Conservation (phyloP, 2,797 vertebrate species). For the Alfaro cultratus region DNA sequence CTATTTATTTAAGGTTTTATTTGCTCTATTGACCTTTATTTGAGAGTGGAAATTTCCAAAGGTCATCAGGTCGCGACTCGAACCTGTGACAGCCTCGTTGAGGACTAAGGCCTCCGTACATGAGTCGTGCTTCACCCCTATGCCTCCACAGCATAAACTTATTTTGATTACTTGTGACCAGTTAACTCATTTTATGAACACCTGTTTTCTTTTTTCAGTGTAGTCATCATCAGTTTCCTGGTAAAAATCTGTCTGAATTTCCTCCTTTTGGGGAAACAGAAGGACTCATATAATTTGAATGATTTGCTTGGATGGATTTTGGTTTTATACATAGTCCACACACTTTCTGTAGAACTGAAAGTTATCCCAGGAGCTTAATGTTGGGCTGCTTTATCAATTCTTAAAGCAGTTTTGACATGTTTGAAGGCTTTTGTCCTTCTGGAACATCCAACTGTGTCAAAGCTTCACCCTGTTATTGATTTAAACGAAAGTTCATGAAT, state of each 20-base stretch:
- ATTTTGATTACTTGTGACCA: too few species aligned
- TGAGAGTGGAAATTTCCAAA: too few species aligned
- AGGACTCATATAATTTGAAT: not conserved
- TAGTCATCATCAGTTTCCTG: not conserved
- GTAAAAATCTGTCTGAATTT: not conserved
- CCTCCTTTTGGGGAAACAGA: not conserved
- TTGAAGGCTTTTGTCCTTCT: not conserved
- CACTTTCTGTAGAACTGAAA: not conserved
- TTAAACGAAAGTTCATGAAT: not conserved
- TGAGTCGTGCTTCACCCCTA: too few species aligned
- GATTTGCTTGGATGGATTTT: not conserved
- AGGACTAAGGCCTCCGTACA: too few species aligned
- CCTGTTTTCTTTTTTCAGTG: not conserved
- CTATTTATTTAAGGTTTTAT: too few species aligned
- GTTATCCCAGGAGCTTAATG: not conserved
- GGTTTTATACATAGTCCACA: not conserved
- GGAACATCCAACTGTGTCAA: not conserved
- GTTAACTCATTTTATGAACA: too few species aligned
- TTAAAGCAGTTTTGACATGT: not conserved
- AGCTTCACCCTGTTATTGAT: not conserved
- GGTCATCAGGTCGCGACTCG: too few species aligned
- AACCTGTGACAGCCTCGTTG: too few species aligned
- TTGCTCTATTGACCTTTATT: too few species aligned
- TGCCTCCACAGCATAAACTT: too few species aligned
- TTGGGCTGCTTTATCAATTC: not conserved